Base-by-base conservation (phyloP, 2,113 vertebrate genomes). In the Nothobranchius kuhntae region DNA sequence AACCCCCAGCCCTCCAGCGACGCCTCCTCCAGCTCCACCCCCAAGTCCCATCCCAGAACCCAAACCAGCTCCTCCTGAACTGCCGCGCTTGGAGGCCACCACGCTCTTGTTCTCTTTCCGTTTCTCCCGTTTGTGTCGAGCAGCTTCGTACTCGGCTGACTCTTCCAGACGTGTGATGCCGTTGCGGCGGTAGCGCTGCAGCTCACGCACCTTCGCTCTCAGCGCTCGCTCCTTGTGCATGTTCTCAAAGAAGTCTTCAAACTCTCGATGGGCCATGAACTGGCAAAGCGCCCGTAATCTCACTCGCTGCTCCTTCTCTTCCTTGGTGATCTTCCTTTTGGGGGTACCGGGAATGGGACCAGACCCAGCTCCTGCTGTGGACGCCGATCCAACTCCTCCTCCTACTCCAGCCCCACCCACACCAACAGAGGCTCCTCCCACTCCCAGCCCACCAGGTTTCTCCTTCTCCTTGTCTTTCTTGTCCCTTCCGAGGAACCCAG, bases 241-340 rank as follows among this genome's bases (percentile, higher is more conserved):
- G 86, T 95, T 98, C 80, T 99, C 97, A 1, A 99, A 98, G 63
- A 98, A 94, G 46, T 99, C 98, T 36, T 99, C 97, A 1, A 96
- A 94, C 83, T 99, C 96, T 45, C 95, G 94, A 59, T 94, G 95
- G 0, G 96, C 96, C 98, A 99, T 95, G 79, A 99, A 98, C 92
- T 99, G 98, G 64, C 96, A 99, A 8, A 99, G 92, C 0, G 94
- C 93, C 77, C 96, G 88, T 71, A 99, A 86, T 63, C 95, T 92
- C 9, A 94, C 81, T 68, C 96, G 92, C 92, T 97, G 75, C 81
- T 99, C 98, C 74, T 94, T 95, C 91, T 99, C 98, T 45, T 99
- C 98, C 86, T 98, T 99, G 0, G 93, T 94, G 82, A 98, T 91
- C 92, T 98, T 99, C 6, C 96, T 90, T 74, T 94, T 96, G 36